phyloP scores from a whole-genome alignment of 2,113 vertebrate genomes.

The Zosterops lateralis region DNA sequence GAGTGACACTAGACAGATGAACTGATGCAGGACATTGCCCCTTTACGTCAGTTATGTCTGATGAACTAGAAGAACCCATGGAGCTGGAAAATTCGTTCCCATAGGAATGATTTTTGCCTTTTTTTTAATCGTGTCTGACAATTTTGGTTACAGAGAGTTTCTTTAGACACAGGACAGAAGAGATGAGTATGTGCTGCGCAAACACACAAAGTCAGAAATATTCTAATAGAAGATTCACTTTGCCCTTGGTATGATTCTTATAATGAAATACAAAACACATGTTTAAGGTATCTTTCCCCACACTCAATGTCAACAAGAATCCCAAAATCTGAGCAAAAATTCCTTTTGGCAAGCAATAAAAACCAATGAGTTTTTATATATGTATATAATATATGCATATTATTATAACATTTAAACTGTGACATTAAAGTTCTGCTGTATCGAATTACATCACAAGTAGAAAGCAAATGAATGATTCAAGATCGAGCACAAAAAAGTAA shows the following conservation, averaged over 20 bases:
- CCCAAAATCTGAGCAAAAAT: not conserved
- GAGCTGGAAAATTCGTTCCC: not conserved
- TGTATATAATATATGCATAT: not conserved
- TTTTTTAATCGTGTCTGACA: not conserved
- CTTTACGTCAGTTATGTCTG: not conserved
- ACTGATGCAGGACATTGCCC: not conserved
- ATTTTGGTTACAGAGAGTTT: not conserved
- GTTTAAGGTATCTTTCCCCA: not conserved
- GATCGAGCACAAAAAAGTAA: not conserved
- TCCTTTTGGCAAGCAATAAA: not conserved
- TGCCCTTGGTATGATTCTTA: not conserved
- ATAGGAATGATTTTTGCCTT: not conserved
- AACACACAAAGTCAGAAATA: not conserved
- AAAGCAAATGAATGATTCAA: not conserved
- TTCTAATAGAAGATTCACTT: not conserved
- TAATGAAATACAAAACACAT: not conserved
- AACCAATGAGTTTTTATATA: not conserved
- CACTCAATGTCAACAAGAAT: not conserved
- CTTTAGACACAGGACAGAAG: not conserved
- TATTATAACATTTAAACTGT: not conserved
- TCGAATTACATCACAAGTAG: not conserved
- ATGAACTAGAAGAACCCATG: not conserved
- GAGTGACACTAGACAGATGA: not conserved
- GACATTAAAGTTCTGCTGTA: not conserved
- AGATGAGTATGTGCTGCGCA: not conserved